These are phyloP conservation scores for Griposia aprilina DNA, from an alignment of 2,888 invertebrate species.

Conservation along the genomic window DNA sequence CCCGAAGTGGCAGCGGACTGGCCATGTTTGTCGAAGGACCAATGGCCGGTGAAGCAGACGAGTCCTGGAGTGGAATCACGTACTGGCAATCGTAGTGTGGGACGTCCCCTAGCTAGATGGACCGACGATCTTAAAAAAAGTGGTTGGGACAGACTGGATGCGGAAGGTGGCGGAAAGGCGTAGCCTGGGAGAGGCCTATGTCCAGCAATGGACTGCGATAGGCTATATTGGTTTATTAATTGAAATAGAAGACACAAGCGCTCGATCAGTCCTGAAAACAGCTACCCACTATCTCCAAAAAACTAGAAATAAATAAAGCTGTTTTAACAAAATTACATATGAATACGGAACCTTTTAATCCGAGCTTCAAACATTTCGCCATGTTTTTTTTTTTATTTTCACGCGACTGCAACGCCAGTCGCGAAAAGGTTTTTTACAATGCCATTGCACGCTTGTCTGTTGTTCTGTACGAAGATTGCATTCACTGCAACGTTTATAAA, in stretches of 20 bases:
- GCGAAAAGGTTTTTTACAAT: conserved; percentile 72
- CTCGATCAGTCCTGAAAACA: neutral
- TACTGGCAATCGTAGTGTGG: neutral
- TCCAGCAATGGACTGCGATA: neutral
- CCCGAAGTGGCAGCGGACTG: neutral
- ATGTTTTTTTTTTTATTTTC: conserved; percentile 62
- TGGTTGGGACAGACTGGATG: neutral
- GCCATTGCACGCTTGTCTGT: conserved; percentile 72
- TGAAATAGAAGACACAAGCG: neutral
- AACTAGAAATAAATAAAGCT: neutral
- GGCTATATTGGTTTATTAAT: neutral
- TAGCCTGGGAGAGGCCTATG: neutral
- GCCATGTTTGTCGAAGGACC: neutral
- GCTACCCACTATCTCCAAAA: neutral
- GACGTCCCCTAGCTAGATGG: neutral
- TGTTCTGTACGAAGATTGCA: conserved; percentile 75
- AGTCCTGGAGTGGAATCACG: neutral
- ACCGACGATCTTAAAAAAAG: neutral
- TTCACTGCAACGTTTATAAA: conserved; percentile 77
- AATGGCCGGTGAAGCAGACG: neutral
- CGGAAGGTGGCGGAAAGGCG: neutral
- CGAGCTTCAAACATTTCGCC: conserved; percentile 32
- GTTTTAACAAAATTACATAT: neutral
- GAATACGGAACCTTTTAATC: conserved; percentile 60
- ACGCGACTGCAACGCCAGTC: conserved; percentile 57